Percentiles rank a stretch among this genome's conserved stretches.
Conservation (phyloP, 2,113 vertebrate species). For the Myocastor coypus region DNA sequence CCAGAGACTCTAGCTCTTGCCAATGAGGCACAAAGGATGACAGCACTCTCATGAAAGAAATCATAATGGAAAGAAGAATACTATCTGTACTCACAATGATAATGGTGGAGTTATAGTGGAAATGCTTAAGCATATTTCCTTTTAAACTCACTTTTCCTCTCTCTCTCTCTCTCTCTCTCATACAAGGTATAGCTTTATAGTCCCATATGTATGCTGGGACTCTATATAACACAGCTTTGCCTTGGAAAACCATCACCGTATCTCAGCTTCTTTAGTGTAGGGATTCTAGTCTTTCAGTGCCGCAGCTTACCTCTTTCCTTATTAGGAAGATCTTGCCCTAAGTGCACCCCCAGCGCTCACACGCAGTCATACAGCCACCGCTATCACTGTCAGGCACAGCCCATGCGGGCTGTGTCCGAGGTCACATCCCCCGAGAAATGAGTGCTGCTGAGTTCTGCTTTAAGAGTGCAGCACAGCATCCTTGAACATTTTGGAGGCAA, state of each 20-base stretch:
- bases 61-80: background rate
- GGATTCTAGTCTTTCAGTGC: background rate
- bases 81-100: background rate
- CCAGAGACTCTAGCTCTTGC: background rate
- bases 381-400: background rate
- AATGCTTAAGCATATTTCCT: background rate
- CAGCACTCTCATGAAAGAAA: background rate
- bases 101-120: background rate
- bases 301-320: background rate
- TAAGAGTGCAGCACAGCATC: background rate
- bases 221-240: background rate
- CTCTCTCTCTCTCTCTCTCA: background rate
- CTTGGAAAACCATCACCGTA: background rate
- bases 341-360: background rate
- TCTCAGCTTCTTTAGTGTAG: background rate
- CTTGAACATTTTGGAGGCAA: background rate
- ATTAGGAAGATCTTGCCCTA: background rate
- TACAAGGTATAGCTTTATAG: background rate
- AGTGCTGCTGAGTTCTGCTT: background rate
- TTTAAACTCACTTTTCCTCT: background rate
- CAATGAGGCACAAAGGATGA: background rate
- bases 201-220: background rate
- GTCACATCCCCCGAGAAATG: background rate
- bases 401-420: background rate
- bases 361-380: rapidly evolving